These are phyloP conservation scores for Leptocoma aspasia DNA, from an alignment of 2,113 vertebrate species.

Conservation along the genomic window DNA sequence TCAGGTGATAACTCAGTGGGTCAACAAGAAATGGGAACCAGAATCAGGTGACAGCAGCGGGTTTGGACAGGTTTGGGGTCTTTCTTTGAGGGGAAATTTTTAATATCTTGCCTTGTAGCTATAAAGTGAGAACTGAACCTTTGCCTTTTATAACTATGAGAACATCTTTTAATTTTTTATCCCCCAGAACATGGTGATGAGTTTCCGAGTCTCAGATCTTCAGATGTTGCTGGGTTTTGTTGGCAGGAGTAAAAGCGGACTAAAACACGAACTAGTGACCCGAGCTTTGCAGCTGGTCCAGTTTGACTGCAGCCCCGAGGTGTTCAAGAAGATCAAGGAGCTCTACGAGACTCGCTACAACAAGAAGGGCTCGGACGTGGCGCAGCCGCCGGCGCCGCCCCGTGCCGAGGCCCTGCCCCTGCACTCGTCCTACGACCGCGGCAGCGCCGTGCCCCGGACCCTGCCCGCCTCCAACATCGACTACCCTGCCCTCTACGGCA, in stretches of 20 bases:
- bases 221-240: constrained; percentile 97
- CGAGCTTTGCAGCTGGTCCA: constrained; percentile 93
- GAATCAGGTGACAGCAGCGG: not conserved
- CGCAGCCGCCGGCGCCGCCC: constrained; percentile 46
- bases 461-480: constrained; percentile 68
- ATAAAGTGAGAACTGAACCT: not conserved
- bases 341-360: constrained; percentile 94
- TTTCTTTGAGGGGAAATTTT: not conserved
- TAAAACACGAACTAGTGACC: constrained; percentile 97
- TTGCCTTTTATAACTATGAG: not conserved
- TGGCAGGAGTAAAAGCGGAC: constrained; percentile 97
- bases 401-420: constrained; percentile 81
- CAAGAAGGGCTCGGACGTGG: constrained; percentile 76
- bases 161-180: constrained; percentile 14
- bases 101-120: not conserved
- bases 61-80: not conserved
- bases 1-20: not conserved
- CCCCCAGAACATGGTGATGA: constrained; percentile 98
- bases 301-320: constrained; percentile 95
- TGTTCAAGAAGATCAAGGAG: constrained; percentile 96
- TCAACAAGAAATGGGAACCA: not conserved
- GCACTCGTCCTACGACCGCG: constrained; percentile 75
- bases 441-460: constrained; percentile 60
- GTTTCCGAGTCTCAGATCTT: constrained; percentile 98
- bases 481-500: constrained; percentile 82